Evolutionary conservation across 2,888 invertebrate species (phyloP).

Genomic region (Phalangium opilio): DNA sequence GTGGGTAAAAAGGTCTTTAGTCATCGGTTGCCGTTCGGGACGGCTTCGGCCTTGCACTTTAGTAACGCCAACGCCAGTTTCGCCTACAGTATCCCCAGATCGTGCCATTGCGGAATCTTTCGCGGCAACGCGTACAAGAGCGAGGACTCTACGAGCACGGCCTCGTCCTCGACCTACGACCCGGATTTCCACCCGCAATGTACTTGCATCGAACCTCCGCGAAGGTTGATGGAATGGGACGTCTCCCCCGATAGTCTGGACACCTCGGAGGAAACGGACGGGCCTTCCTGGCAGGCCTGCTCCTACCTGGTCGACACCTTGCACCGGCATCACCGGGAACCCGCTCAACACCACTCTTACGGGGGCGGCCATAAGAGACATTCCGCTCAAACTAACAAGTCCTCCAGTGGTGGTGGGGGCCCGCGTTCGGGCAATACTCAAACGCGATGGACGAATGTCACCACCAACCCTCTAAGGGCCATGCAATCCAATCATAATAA

Average conservation of each 20-base stretch:
- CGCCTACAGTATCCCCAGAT: not conserved
- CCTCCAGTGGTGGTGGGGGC: not conserved
- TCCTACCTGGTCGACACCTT: not conserved
- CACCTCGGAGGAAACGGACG: not conserved
- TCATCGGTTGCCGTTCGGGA: not conserved
- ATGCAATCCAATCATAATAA: not conserved
- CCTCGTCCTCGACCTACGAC: not conserved
- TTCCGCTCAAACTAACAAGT: not conserved
- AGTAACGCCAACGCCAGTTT: not conserved
- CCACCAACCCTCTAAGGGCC: not conserved
- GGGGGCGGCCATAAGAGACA: not conserved
- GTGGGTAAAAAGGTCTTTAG: too few relatives aligned
- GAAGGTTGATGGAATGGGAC: not conserved
- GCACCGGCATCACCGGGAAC: not conserved
- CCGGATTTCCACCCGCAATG: not conserved
- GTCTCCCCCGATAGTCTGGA: not conserved
- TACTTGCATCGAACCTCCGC: conserved; percentile 4
- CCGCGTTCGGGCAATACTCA: not conserved
- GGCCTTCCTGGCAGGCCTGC: not conserved
- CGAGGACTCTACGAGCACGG: not conserved
- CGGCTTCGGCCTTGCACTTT: not conserved
- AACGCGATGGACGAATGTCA: not conserved
- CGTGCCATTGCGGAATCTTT: not conserved
- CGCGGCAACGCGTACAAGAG: not conserved
- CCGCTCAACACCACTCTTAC: not conserved